Conservation (phyloP, 92 coral and sea anemone species). For the Virgularia gustaviana region DNA sequence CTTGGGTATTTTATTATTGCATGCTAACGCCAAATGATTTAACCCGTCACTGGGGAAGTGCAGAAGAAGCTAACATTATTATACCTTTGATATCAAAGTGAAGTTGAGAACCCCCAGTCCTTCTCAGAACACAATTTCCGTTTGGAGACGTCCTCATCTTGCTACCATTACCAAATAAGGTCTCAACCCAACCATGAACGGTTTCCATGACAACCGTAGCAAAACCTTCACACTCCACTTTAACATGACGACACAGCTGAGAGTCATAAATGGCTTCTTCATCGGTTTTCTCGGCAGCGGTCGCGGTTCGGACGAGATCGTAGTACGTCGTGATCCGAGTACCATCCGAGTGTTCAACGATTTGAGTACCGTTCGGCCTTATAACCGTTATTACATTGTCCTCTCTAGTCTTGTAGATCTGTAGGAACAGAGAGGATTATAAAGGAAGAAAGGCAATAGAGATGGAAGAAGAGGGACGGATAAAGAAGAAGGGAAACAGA, state of each 20-base stretch:
- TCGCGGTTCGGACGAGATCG: constrained; percentile 53
- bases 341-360: constrained; percentile 96
- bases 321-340: constrained; percentile 86
- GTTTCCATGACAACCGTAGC: constrained; percentile 75
- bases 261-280: constrained; percentile 68
- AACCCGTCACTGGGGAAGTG: too few species aligned
- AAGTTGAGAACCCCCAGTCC: constrained; percentile 69
- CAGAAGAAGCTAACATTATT: background rate
- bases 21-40: background rate
- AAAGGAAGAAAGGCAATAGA: too few species aligned
- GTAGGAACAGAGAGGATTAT: too few species aligned
- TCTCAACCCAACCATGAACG: constrained; percentile 72
- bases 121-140: constrained; percentile 67
- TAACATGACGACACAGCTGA: constrained; percentile 64
- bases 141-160: constrained; percentile 72
- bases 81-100: constrained; percentile 74
- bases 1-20: background rate
- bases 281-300: constrained; percentile 78
- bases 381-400: constrained; percentile 86
- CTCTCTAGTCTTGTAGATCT: constrained; percentile 84
- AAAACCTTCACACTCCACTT: constrained; percentile 90
- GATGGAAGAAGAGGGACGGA: too few species aligned
- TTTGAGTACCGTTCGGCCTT: constrained; percentile 69
- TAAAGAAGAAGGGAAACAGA: too few species aligned
- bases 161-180: constrained; percentile 84